Percentiles rank a stretch among this genome's conserved stretches.
Evolutionary conservation across 1,140 invertebrate species (phyloP).

Genomic region (Proctacanthus coquilletti): DNA sequence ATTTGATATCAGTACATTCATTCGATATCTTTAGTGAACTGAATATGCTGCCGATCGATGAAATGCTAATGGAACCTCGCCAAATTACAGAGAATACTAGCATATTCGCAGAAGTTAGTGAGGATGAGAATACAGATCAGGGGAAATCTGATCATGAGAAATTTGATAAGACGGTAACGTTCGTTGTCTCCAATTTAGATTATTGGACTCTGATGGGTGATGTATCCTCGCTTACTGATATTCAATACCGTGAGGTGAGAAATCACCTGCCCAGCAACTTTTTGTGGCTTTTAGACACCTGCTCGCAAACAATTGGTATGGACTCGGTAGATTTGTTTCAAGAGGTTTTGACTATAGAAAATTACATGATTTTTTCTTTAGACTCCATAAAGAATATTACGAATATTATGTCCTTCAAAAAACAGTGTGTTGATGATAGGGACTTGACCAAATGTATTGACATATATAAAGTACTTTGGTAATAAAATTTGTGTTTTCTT

Average conservation of each 20-base stretch:
- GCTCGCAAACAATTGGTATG: constrained; percentile 31
- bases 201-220: constrained; percentile 23
- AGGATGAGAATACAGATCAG: constrained; percentile 7
- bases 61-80: constrained; percentile 4
- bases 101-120: constrained; percentile 9
- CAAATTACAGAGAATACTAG: constrained; percentile 7
- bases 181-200: constrained; percentile 20
- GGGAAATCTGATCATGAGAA: constrained; percentile 2
- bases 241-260: constrained; percentile 23
- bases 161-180: constrained; percentile 5
- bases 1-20: background rate
- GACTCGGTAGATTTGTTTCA: constrained; percentile 30
- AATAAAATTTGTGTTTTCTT: too few species aligned
- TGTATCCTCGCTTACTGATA: constrained; percentile 5
- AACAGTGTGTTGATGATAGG: too few species aligned
- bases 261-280: constrained; percentile 32
- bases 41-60: constrained; percentile 9
- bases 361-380: too few species aligned
- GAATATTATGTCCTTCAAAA: too few species aligned
- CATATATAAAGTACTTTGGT: too few species aligned
- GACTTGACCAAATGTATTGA: too few species aligned
- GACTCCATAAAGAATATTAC: too few species aligned
- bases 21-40: constrained; percentile 5
- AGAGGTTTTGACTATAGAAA: constrained; percentile 27
- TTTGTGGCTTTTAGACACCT: constrained; percentile 36